Evolutionary conservation across 1,140 invertebrate genomes (phyloP).

Genomic region (Colletes latitarsis): DNA sequence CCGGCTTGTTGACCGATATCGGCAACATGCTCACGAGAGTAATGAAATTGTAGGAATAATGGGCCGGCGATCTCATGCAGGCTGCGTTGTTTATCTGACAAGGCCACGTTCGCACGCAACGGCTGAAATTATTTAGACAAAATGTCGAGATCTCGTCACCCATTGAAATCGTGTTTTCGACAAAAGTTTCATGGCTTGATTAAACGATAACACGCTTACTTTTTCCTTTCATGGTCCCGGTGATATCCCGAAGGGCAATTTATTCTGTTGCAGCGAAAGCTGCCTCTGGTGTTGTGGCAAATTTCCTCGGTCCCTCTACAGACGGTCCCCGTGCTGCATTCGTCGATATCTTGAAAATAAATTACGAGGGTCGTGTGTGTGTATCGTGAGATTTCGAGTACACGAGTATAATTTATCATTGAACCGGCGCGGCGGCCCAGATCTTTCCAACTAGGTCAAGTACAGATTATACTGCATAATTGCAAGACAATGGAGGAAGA

Average conservation of each 20-base stretch:
- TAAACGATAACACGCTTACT: conserved; percentile 84
- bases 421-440: conserved; percentile 22
- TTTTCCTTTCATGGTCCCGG: conserved; percentile 86
- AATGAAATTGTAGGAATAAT: conserved; percentile 95
- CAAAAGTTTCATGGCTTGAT: too few species aligned
- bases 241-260: conserved; percentile 92
- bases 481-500: conserved; percentile 16
- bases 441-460: conserved; percentile 53
- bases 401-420: conserved; percentile 8
- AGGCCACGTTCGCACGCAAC: conserved; percentile 87
- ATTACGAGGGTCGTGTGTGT: too few species aligned
- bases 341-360: conserved; percentile 89
- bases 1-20: conserved; percentile 85
- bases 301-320: conserved; percentile 87
- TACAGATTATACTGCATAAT: conserved; percentile 41
- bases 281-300: conserved; percentile 95
- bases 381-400: too few species aligned
- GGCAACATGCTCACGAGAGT: conserved; percentile 92
- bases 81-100: conserved; percentile 86
- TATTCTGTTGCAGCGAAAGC: conserved; percentile 92
- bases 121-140: conserved; percentile 83
- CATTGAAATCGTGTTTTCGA: too few species aligned
- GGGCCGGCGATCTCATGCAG: conserved; percentile 89
- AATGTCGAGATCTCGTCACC: too few species aligned
- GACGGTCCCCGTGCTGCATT: conserved; percentile 86